Percentiles rank a stretch among this genome's conserved stretches.
phyloP scores from a whole-genome alignment of 1,140 invertebrate species.

The Odontomachus brunneus region DNA sequence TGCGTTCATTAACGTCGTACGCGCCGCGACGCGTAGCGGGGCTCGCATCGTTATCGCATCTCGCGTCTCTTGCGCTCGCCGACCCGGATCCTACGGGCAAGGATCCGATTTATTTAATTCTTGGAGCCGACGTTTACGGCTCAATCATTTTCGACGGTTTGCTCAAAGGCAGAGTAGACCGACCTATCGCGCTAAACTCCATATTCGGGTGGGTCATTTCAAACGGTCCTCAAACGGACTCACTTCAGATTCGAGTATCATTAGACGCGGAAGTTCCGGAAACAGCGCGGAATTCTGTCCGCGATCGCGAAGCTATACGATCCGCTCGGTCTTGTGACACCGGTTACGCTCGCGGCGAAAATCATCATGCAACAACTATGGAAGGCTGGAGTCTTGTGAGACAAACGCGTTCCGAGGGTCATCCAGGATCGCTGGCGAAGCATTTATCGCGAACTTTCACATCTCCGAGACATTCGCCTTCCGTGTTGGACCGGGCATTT shows the following conservation, averaged over 20 bases:
- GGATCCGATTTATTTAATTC: too few relatives aligned
- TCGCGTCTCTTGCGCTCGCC: too few relatives aligned
- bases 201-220: too few relatives aligned
- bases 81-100: too few relatives aligned
- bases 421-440: background rate
- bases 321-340: background rate
- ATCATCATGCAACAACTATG: background rate
- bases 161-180: too few relatives aligned
- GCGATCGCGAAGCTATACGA: background rate
- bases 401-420: background rate
- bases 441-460: background rate
- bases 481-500: background rate
- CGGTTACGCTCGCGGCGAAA: background rate
- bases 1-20: too few relatives aligned
- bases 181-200: too few relatives aligned
- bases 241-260: background rate
- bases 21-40: too few relatives aligned
- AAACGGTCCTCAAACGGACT: background rate
- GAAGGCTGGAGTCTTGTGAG: background rate
- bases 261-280: background rate
- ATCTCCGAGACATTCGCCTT: background rate
- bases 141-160: too few relatives aligned
- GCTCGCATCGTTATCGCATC: too few relatives aligned
- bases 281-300: constrained; percentile 25
- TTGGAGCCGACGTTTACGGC: too few relatives aligned